These are phyloP conservation scores for Vulpes lagopus DNA, from an alignment of 2,113 vertebrate species.

Conservation along the genomic window DNA sequence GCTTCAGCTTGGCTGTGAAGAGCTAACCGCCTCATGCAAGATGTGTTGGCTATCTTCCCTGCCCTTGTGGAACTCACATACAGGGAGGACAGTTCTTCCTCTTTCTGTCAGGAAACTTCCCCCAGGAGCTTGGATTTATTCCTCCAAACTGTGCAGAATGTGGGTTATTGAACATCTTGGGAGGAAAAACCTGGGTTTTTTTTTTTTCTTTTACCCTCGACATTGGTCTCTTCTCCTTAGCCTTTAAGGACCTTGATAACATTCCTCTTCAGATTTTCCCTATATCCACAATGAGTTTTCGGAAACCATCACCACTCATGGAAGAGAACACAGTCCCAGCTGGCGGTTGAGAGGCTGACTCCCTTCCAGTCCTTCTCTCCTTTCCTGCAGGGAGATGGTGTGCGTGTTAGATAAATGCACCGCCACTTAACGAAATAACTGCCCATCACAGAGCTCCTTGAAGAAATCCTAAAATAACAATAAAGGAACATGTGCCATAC, in stretches of 20 bases:
- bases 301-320: background rate
- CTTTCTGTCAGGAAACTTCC: background rate
- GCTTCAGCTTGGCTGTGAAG: background rate
- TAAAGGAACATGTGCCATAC: constrained; percentile 49
- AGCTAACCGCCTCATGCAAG: background rate
- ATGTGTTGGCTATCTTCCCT: fast-evolving
- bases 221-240: background rate
- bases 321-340: background rate
- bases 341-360: background rate
- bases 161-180: background rate
- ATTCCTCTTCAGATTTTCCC: constrained; percentile 1
- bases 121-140: background rate
- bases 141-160: background rate
- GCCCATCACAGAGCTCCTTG: constrained; percentile 58
- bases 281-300: background rate
- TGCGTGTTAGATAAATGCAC: background rate
- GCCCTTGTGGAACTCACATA: background rate
- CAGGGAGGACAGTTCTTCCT: background rate
- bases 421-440: constrained; percentile 26
- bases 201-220: background rate
- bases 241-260: background rate
- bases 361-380: background rate
- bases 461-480: constrained; percentile 67
- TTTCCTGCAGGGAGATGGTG: background rate
- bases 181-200: background rate